Evolutionary conservation across 2,113 vertebrate species (phyloP), one percentile per base, ranked within the genome.

Genomic region (Oncorhynchus mykiss): DNA sequence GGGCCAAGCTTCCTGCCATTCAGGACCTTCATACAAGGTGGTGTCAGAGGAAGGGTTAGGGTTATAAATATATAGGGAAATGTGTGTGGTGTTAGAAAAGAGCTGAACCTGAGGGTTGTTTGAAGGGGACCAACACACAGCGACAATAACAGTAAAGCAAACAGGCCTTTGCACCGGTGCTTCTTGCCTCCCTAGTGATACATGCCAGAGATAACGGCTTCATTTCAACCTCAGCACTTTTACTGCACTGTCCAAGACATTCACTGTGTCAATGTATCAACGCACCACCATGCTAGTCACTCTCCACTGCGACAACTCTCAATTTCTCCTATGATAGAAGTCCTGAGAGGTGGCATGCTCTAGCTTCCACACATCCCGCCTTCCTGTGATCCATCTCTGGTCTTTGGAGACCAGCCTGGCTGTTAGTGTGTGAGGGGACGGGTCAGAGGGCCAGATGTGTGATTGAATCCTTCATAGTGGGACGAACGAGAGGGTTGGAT

Each of bases 201-300:
- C 88, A 84, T 83, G 89, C 87, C 86, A 88, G 82, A 90, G 88
- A 89, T 90, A 90, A 90, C 89, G 67, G 87, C 89, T 91, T 90
- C 79, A 88, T 89, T 90, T 84, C 88, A 86, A 80, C 88, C 89
- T 90, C 90, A 90, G 89, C 90, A 91, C 87, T 90, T 90, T 90
- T 82, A 80, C 88, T 78, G 85, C 87, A 81, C 87, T 82, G 89
- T 90, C 89, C 83, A 45, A 88, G 81, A 67, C 84, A 39, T 70
- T 89, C 87, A 77, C 86, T 68, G 84, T 86, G 82, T 90, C 89
- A 57, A 86, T 89, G 87, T 80, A 89, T 89, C 89, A 90, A 77
- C 71, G 78, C 60, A 64, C 78, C 81, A 68, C 89, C 86, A 88
- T 83, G 88, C 88, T 87, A 88, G 85, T 90, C 90, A 86, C 87